Evolutionary conservation across 2,113 vertebrate genomes (phyloP).

Genomic region (Shinisaurus crocodilurus): DNA sequence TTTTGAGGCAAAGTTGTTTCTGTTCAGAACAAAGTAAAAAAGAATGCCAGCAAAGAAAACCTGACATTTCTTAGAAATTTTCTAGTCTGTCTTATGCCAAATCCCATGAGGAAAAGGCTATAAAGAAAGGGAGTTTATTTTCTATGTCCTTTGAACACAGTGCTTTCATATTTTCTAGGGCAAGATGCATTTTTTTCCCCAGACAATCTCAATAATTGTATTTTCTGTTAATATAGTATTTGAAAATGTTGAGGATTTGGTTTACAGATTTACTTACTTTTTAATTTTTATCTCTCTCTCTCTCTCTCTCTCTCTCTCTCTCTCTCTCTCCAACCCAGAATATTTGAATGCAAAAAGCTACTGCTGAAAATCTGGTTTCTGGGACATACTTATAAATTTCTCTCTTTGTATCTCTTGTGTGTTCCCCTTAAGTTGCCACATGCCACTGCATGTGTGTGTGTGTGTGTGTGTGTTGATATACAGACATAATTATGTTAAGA

Average conservation of each 20-base stretch:
- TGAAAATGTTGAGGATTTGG: conserved; percentile 43
- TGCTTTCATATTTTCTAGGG: conserved; percentile 71
- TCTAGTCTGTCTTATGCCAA: conserved; percentile 75
- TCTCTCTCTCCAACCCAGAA: conserved; percentile 33
- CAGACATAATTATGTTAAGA: background rate
- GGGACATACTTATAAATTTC: conserved; percentile 42
- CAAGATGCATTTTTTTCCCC: conserved; percentile 63
- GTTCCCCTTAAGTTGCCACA: background rate
- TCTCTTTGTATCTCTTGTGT: conserved; percentile 10
- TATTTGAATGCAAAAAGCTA: conserved; percentile 34
- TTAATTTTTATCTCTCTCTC: conserved; percentile 6
- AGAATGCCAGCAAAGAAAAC: conserved; percentile 68
- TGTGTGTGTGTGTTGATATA: background rate
- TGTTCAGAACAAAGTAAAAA: conserved; percentile 73
- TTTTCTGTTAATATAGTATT: conserved; percentile 62
- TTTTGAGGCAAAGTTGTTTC: conserved; percentile 75
- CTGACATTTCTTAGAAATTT: conserved; percentile 74
- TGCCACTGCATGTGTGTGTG: background rate
- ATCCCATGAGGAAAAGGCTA: conserved; percentile 66
- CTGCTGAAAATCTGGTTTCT: conserved; percentile 46
- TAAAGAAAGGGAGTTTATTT: conserved; percentile 76
- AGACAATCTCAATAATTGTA: conserved; percentile 66
- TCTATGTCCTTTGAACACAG: conserved; percentile 76
- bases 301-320: background rate
- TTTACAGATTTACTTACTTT: conserved; percentile 44